phyloP scores from a whole-genome alignment of 2,888 invertebrate genomes.

The Blomia tropicalis region DNA sequence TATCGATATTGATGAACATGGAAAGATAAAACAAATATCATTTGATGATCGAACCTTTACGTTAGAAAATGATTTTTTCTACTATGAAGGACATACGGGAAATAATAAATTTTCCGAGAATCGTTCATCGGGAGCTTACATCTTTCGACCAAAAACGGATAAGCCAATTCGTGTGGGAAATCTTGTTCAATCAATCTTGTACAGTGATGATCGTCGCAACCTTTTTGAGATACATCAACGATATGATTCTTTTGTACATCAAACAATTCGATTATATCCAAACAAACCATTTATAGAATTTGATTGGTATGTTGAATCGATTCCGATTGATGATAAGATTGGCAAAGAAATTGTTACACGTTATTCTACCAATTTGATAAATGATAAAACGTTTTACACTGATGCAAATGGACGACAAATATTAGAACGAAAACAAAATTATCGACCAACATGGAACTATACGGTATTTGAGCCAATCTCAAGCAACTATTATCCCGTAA shows the following conservation, averaged over 20 bases:
- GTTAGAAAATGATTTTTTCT: constrained; percentile 49
- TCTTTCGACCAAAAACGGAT: constrained; percentile 39
- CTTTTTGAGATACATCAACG: constrained; percentile 37
- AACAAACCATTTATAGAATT: constrained; percentile 37
- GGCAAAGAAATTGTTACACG: constrained; percentile 69
- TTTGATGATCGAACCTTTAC: constrained; percentile 26
- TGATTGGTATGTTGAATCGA: constrained; percentile 44
- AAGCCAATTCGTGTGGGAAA: neutral
- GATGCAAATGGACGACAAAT: constrained; percentile 84
- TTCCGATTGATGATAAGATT: constrained; percentile 35
- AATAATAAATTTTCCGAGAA: constrained; percentile 34
- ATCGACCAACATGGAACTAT: constrained; percentile 54
- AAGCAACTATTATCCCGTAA: constrained; percentile 85
- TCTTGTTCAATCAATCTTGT: neutral
- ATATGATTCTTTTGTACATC: constrained; percentile 35
- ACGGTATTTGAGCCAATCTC: constrained; percentile 53
- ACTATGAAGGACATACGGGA: constrained; percentile 42
- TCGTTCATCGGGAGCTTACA: constrained; percentile 81
- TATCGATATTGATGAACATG: constrained; percentile 42
- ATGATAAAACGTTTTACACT: constrained; percentile 59
- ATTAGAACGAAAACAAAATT: constrained; percentile 47
- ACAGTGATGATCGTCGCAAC: constrained; percentile 28
- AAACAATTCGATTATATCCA: constrained; percentile 32
- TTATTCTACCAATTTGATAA: constrained; percentile 48
- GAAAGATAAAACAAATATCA: constrained; percentile 42